A percentile compares a stretch with the other conserved stretches of the same genome.
Conservation (phyloP, 2,888 invertebrate genomes). For the Germaria angustata region DNA sequence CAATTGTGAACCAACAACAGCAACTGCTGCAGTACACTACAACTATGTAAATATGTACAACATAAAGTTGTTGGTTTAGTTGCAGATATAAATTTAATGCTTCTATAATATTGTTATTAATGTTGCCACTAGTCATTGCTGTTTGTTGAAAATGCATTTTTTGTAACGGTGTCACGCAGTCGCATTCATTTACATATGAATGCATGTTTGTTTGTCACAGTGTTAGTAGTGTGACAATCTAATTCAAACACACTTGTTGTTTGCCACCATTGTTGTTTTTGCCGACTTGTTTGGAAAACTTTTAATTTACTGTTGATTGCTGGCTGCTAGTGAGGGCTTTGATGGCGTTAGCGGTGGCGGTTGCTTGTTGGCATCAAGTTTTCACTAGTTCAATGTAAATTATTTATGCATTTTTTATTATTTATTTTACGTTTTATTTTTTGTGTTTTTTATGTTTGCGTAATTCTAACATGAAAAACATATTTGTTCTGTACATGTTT, state of each 20-base stretch:
- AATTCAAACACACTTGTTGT: conserved; percentile 44
- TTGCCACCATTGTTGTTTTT: neutral
- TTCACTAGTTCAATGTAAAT: conserved; percentile 57
- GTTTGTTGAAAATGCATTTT: conserved; percentile 51
- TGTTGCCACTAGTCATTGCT: conserved; percentile 1
- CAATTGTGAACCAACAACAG: conserved; percentile 30
- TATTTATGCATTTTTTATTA: conserved; percentile 22
- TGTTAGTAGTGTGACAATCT: conserved; percentile 59
- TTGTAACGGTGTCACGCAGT: conserved; percentile 68
- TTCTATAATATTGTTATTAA: neutral
- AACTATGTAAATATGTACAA: too few relatives aligned
- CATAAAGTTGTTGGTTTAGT: conserved; percentile 23
- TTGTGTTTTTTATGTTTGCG: neutral
- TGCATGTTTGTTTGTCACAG: conserved; percentile 44
- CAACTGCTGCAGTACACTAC: conserved; percentile 12
- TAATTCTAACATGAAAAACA: neutral
- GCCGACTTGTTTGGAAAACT: conserved; percentile 25
- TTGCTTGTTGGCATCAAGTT: conserved; percentile 45
- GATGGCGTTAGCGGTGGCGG: conserved; percentile 46
- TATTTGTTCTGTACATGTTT: conserved; percentile 18
- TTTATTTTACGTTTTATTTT: conserved; percentile 13
- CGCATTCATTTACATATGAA: conserved; percentile 55
- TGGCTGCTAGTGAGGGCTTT: neutral
- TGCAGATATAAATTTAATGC: neutral
- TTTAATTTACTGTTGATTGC: neutral